A percentile compares a stretch with the other conserved stretches of the same genome.
phyloP scores from a whole-genome alignment of 1,140 invertebrate genomes.

The Musca domestica region DNA sequence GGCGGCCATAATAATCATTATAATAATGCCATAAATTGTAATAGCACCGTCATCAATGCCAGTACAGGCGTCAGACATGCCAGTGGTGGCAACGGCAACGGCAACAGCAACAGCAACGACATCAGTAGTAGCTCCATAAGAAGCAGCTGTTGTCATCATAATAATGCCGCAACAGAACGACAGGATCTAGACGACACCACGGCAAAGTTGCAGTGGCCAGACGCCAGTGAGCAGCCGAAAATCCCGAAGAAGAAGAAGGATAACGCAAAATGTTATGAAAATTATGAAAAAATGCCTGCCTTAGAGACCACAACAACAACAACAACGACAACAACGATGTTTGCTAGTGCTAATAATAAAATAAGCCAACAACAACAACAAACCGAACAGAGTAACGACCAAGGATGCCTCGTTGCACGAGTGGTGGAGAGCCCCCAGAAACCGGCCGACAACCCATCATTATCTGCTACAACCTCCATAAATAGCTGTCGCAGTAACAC shows the following conservation, averaged over 20 bases:
- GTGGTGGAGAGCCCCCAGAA: neutral
- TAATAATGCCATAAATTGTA: neutral
- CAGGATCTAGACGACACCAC: neutral
- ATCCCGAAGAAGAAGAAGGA: neutral
- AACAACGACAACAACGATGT: constrained; percentile 25
- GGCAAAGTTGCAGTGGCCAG: too few species aligned
- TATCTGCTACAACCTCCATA: neutral
- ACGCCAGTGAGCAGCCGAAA: neutral
- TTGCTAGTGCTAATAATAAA: constrained; percentile 9
- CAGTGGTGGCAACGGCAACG: constrained; percentile 13
- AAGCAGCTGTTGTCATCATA: constrained; percentile 9
- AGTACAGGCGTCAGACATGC: constrained; percentile 10
- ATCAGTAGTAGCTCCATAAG: constrained; percentile 1
- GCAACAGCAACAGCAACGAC: neutral
- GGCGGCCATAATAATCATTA: constrained; percentile 8
- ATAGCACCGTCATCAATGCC: neutral
- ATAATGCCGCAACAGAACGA: neutral
- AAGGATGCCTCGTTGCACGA: too few species aligned
- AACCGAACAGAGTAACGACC: neutral
- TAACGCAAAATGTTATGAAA: neutral
- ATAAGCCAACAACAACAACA: neutral
- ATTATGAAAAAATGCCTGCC: constrained; percentile 39
- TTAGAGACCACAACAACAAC: constrained; percentile 34
- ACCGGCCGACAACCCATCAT: neutral
- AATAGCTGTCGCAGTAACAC: neutral